A percentile compares a stretch with the other conserved stretches of the same genome.
Conservation (phyloP, 2,113 vertebrate species). For the Syrmaticus mikado region DNA sequence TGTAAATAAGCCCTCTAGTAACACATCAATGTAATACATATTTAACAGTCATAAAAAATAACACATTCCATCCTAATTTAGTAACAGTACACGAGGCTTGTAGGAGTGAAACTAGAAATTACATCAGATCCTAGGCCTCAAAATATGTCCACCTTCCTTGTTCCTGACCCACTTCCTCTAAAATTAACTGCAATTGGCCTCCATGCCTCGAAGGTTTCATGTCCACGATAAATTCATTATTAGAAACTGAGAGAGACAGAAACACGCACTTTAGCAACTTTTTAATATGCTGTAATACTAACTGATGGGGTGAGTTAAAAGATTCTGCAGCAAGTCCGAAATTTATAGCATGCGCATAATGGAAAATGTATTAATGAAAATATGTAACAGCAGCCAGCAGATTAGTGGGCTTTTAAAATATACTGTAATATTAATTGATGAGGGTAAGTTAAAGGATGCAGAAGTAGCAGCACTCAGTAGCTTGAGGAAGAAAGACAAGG, state of each 20-base stretch:
- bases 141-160: background rate
- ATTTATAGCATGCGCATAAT: background rate
- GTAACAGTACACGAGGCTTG: fast-evolving
- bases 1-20: background rate
- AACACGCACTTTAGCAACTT: background rate
- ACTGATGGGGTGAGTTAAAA: background rate
- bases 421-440: background rate
- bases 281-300: background rate
- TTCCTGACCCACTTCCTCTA: background rate
- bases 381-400: background rate
- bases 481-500: background rate
- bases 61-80: background rate
- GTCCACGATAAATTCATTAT: background rate
- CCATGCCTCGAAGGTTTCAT: background rate
- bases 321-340: background rate
- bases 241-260: background rate
- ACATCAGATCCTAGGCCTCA: background rate
- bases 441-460: background rate
- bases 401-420: background rate
- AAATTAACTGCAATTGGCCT: background rate
- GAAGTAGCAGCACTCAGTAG: background rate
- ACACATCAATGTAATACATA: background rate
- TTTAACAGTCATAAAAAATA: background rate
- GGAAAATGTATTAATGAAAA: background rate
- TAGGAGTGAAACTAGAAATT: background rate